Percentiles rank a stretch among this genome's conserved stretches.
Conservation (phyloP, 2,888 invertebrate species). For the Lochmaea crataegi region DNA sequence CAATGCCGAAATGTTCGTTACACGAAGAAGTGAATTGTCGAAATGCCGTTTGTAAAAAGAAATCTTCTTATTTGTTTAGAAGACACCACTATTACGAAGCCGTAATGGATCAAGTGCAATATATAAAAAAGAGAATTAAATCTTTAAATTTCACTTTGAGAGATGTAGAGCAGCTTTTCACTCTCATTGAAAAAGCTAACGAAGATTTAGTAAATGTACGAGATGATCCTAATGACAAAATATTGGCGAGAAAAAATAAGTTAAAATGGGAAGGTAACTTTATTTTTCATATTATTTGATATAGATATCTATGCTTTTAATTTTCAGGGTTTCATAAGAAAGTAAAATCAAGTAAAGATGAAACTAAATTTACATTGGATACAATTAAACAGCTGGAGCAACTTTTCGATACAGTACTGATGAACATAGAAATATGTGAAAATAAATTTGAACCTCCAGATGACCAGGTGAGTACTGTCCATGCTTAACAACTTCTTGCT, state of each 20-base stretch:
- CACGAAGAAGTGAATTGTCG: not conserved
- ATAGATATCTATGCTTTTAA: not conserved
- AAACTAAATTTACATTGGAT: constrained; percentile 1
- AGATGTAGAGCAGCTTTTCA: not conserved
- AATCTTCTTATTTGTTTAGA: not conserved
- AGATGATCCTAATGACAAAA: not conserved
- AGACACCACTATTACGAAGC: constrained; percentile 1
- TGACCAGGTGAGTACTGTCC: not conserved
- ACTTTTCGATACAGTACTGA: constrained; percentile 3
- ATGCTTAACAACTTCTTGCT: not conserved
- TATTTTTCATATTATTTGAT: not conserved
- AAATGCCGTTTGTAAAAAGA: not conserved
- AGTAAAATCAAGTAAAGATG: constrained; percentile 9
- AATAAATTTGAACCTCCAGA: not conserved
- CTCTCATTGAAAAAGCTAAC: constrained; percentile 1
- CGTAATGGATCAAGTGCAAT: constrained; percentile 15
- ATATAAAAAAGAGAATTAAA: constrained; percentile 9
- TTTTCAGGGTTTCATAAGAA: constrained; percentile 12
- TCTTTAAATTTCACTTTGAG: constrained; percentile 9
- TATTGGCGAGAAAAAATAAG: not conserved
- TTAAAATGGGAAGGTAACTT: constrained; percentile 2
- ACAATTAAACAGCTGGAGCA: constrained; percentile 21
- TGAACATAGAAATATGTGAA: constrained; percentile 7
- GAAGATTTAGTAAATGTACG: not conserved
- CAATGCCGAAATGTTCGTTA: not conserved